phyloP scores from a whole-genome alignment of 2,888 invertebrate species.

The Yponomeuta malinellus region DNA sequence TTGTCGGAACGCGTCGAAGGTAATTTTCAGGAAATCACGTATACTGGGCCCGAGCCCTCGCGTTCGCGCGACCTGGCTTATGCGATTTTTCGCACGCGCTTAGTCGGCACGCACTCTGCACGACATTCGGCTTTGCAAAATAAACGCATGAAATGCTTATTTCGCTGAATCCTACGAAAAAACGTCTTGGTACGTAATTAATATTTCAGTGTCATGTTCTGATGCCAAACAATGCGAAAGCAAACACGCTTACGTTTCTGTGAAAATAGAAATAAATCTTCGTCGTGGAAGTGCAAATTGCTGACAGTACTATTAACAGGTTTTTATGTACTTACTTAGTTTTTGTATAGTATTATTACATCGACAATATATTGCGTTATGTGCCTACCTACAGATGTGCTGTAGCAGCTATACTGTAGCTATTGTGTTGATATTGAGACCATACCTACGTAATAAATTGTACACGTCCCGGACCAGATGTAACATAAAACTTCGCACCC shows the following conservation, averaged over 20 bases:
- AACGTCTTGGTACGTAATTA: background rate
- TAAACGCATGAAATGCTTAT: background rate
- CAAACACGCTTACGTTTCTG: too few species aligned
- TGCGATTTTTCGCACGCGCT: slow-evolving; percentile 28
- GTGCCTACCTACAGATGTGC: slow-evolving; percentile 18
- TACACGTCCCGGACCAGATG: slow-evolving; percentile 37
- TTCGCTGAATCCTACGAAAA: background rate
- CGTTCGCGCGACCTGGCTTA: slow-evolving; percentile 15
- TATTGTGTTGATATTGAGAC: slow-evolving; percentile 25
- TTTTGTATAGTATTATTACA: too few species aligned
- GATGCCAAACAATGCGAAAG: too few species aligned
- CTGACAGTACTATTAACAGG: too few species aligned
- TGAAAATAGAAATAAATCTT: too few species aligned
- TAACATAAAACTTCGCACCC: slow-evolving; percentile 37
- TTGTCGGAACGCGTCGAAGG: background rate
- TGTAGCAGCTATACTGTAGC: slow-evolving; percentile 1
- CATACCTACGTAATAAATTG: slow-evolving; percentile 44
- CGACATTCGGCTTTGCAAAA: slow-evolving; percentile 7
- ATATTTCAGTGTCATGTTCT: background rate
- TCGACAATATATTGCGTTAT: background rate
- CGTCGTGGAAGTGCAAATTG: too few species aligned
- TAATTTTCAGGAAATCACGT: slow-evolving; percentile 3
- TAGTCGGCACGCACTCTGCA: slow-evolving; percentile 17
- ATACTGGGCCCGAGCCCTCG: background rate
- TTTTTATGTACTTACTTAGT: too few species aligned